A percentile compares a stretch with the other conserved stretches of the same genome.
Conservation (phyloP, 1,140 invertebrate genomes). For the Drosophila punjabiensis region DNA sequence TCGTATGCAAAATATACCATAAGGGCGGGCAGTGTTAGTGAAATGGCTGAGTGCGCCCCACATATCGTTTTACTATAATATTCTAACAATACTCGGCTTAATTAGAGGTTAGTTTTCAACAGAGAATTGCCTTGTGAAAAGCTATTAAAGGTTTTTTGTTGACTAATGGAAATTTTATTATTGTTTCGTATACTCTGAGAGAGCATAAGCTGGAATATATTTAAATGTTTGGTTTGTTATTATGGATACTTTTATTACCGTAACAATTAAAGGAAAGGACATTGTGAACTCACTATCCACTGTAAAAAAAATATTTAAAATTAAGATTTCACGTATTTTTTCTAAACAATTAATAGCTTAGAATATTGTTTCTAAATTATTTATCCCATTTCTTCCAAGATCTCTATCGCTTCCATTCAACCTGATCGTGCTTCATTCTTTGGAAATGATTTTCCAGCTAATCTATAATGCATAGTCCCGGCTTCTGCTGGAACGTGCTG, state of each 20-base stretch:
- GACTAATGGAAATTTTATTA: not conserved
- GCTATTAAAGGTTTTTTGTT: not conserved
- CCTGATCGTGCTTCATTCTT: not conserved
- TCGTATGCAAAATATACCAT: constrained; percentile 35
- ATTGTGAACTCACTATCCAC: not conserved
- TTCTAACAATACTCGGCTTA: not conserved
- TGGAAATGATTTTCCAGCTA: not conserved
- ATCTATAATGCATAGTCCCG: constrained; percentile 4
- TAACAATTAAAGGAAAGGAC: not conserved
- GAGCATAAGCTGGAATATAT: not conserved
- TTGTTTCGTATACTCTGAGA: not conserved
- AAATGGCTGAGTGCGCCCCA: not conserved
- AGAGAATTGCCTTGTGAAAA: not conserved
- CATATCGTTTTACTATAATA: constrained; percentile 13
- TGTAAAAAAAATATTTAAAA: not conserved
- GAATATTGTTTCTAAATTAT: not conserved
- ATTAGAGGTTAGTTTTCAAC: constrained; percentile 5
- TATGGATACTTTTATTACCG: not conserved
- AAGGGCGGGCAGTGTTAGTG: not conserved
- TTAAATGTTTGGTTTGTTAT: not conserved
- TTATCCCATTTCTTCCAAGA: not conserved
- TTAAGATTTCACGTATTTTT: not conserved
- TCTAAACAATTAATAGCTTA: not conserved
- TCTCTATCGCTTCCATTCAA: not conserved
- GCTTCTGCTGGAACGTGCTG: not conserved